A percentile compares a stretch with the other conserved stretches of the same genome.
Conservation (phyloP, 2,888 invertebrate genomes). For the Synanthedon myopaeformis region DNA sequence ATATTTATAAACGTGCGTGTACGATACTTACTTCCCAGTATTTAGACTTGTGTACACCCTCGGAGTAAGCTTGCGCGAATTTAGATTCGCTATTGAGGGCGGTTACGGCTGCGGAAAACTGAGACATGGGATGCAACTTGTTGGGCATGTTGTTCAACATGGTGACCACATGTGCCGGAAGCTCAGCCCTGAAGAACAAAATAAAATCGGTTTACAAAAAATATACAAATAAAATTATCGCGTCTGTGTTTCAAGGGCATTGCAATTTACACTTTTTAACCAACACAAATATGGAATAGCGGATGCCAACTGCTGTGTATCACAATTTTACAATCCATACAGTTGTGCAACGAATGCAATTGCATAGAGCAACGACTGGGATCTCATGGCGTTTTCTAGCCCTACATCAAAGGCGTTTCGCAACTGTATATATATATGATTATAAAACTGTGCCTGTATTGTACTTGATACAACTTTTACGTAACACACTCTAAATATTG, state of each 20-base stretch:
- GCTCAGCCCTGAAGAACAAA: conserved; percentile 74
- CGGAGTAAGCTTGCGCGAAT: conserved; percentile 90
- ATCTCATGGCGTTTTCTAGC: neutral
- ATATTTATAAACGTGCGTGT: neutral
- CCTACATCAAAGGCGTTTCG: neutral
- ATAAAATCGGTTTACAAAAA: no score
- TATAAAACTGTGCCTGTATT: no score
- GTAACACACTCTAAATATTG: neutral
- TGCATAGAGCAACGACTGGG: no score
- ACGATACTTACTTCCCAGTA: conserved; percentile 82
- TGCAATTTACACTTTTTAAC: neutral
- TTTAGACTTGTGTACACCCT: conserved; percentile 87
- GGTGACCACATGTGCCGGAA: conserved; percentile 93
- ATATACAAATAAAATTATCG: no score
- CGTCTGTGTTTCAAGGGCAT: no score
- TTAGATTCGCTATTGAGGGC: conserved; percentile 92
- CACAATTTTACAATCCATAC: no score
- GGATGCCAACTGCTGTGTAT: no score
- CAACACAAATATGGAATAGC: neutral
- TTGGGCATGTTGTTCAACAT: conserved; percentile 92
- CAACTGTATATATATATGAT: neutral
- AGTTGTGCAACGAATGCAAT: no score
- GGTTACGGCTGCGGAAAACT: conserved; percentile 91
- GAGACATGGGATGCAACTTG: conserved; percentile 94
- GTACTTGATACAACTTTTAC: no score